Conservation (phyloP, 2,888 invertebrate species). For the Perdita meconis region DNA sequence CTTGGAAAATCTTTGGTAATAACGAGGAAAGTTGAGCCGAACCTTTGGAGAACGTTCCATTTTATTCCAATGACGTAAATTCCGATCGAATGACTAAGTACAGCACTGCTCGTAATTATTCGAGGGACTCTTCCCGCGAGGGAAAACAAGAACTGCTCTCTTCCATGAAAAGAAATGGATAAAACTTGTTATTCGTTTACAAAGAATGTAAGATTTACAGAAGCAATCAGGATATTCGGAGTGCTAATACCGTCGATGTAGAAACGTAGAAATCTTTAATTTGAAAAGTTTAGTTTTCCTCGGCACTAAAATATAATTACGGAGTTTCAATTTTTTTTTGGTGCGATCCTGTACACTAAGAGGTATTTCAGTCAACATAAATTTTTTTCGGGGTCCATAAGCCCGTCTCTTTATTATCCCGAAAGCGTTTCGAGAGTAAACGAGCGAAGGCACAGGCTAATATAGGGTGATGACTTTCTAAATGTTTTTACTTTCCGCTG, state of each 20-base stretch:
- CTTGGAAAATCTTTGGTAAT: constrained; percentile 42
- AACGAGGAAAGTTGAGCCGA: constrained; percentile 59
- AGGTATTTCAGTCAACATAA: background rate
- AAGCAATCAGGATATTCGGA: too few species aligned
- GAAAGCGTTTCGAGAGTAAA: constrained; percentile 8
- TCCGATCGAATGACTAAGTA: constrained; percentile 29
- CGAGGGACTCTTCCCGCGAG: background rate
- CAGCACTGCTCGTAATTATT: background rate
- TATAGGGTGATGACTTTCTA: constrained; percentile 23
- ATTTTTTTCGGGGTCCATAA: background rate
- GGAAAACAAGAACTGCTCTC: background rate
- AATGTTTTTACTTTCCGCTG: constrained; percentile 33
- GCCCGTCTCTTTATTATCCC: background rate
- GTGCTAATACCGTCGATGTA: too few species aligned
- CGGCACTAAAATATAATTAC: too few species aligned
- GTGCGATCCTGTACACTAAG: background rate
- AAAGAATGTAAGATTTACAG: too few species aligned
- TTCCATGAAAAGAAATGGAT: too few species aligned
- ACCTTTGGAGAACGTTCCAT: constrained; percentile 18
- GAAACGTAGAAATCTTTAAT: too few species aligned
- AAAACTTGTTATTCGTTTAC: too few species aligned
- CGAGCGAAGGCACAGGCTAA: constrained; percentile 11
- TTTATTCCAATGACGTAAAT: constrained; percentile 45
- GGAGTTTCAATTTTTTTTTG: too few species aligned
- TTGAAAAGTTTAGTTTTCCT: too few species aligned